Evolutionary conservation across 2,797 vertebrate species (phyloP).

Genomic region (Brachyalestes nurse): DNA sequence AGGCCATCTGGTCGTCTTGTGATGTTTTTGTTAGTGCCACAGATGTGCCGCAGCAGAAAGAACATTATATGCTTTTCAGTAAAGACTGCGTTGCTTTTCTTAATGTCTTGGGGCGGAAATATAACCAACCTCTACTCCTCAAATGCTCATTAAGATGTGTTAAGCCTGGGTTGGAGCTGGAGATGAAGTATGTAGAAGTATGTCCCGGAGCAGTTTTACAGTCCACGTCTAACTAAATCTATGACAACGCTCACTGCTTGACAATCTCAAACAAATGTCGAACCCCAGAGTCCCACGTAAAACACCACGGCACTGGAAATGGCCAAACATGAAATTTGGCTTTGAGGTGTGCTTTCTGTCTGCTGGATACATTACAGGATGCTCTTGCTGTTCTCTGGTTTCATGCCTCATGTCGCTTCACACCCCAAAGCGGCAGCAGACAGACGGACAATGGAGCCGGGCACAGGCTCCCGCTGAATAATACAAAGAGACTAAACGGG

Average conservation of each 20-base stretch:
- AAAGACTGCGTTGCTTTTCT: neutral
- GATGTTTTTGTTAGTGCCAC: neutral
- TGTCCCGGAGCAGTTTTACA: neutral
- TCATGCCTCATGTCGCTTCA: slow-evolving; percentile 39
- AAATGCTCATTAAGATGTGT: slow-evolving; percentile 8
- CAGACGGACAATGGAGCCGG: slow-evolving; percentile 34
- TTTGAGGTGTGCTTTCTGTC: slow-evolving; percentile 10
- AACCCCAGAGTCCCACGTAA: neutral
- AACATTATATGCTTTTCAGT: neutral
- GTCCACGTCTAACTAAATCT: neutral
- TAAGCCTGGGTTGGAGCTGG: neutral
- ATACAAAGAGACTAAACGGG: slow-evolving; percentile 37
- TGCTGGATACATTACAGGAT: slow-evolving; percentile 24
- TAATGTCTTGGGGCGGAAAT: neutral
- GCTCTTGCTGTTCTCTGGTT: slow-evolving; percentile 25
- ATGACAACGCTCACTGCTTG: neutral
- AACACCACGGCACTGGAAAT: neutral
- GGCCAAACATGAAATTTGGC: neutral
- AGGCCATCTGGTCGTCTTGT: slow-evolving; percentile 21
- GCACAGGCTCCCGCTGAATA: slow-evolving; percentile 36
- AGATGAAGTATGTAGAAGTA: neutral
- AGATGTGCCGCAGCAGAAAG: slow-evolving; percentile 18
- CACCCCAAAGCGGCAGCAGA: slow-evolving; percentile 26
- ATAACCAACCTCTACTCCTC: neutral
- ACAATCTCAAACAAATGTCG: neutral